Percentiles rank a stretch among this genome's conserved stretches.
These are phyloP conservation scores for Gymnogyps californianus DNA, from an alignment of 2,113 vertebrate genomes.

Conservation along the genomic window DNA sequence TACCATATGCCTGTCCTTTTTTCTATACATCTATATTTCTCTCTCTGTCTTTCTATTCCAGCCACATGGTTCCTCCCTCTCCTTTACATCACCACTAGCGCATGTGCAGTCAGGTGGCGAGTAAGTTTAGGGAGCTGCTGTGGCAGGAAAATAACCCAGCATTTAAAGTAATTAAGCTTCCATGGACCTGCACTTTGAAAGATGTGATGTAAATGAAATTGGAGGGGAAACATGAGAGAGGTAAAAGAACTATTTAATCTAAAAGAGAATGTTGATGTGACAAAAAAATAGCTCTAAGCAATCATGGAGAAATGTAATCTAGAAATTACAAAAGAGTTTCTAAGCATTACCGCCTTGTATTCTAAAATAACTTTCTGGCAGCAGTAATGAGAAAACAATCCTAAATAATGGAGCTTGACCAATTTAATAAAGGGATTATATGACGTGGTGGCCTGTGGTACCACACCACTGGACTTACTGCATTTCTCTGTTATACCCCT, in stretches of 20 bases:
- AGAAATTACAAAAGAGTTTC: background rate
- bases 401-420: background rate
- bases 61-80: background rate
- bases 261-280: background rate
- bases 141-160: background rate
- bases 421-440: background rate
- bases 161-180: constrained; percentile 3
- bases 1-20: background rate
- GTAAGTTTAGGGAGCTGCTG: background rate
- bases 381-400: background rate
- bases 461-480: background rate
- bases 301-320: background rate
- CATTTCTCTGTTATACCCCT: background rate
- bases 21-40: background rate
- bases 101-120: background rate
- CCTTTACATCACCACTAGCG: background rate
- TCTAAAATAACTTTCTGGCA: background rate
- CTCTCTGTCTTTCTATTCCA: background rate
- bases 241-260: constrained; percentile 7
- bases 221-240: background rate
- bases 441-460: background rate
- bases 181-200: background rate
- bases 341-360: background rate
- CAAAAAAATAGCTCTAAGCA: background rate
- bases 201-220: background rate